Evolutionary conservation across 1,140 invertebrate species (phyloP), one percentile per base, ranked within the genome.

Genomic region (Euglossa dilemma): DNA sequence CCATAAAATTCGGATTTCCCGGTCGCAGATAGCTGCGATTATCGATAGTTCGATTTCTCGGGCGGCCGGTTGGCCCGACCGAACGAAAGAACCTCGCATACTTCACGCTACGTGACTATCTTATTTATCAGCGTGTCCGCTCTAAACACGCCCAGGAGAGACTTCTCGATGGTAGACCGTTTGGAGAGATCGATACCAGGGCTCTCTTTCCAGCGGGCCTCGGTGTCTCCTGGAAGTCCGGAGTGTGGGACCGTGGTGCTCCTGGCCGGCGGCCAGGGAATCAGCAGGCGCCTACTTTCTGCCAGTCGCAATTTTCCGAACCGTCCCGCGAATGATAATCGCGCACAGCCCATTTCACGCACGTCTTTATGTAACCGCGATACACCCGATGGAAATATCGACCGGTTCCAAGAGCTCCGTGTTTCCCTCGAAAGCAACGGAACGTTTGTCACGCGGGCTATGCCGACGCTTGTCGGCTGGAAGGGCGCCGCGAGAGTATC

Each of bases 231-330:
- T 82, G 80, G 80, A 88, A 88, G 61, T 83, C 47, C 76, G 70
- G 64, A 80, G 74, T 89, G 83, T 88, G 86, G 80, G 84, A 86
- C 54, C 74, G 84, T 63, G 57, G 28, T 72, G 70, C 61, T 74
- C 72, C 80, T 89, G 88, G 87, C 88, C 43, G 14, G 14, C 43
- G 23, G 87, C 88, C 88, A 89, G 81, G 36, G 81, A 72, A 86
- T 89, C 85, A 67, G 70, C 59, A 86, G 85, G 87, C 87, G 87
- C 87, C 87, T 74, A 84, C 81, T 89, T 89, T 89, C 80, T 61
- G 87, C 70, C 80, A 70, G 25, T 76, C 83, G 86, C 67, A 83
- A 88, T 80, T 84, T 70, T 74, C 75, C 43, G 72, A 59, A 67
- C 36, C 84, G 64, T 61, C 45, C 61, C 50, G 72, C 69, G 87